A percentile compares a stretch with the other conserved stretches of the same genome.
Evolutionary conservation across 2,113 vertebrate genomes (phyloP).

Genomic region (Protobothrops flavoviridis): DNA sequence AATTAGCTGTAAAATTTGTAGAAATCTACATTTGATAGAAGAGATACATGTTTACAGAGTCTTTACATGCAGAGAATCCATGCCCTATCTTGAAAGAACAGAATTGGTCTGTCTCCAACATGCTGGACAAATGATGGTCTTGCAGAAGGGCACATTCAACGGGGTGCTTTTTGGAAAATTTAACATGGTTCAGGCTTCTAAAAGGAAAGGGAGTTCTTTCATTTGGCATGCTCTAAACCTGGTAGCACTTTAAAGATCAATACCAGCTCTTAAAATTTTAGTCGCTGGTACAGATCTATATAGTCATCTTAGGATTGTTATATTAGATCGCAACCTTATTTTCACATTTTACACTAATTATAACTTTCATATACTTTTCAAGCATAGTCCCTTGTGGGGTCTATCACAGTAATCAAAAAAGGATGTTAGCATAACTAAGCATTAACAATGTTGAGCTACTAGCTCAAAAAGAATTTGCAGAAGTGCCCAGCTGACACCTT

Average conservation of each 20-base stretch:
- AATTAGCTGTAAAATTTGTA: not conserved
- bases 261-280: not conserved
- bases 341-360: not conserved
- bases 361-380: not conserved
- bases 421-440: not conserved
- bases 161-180: not conserved
- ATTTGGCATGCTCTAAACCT: not conserved
- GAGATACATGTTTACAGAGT: not conserved
- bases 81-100: not conserved
- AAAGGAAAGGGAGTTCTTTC: not conserved
- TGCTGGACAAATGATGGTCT: not conserved
- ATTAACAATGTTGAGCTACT: not conserved
- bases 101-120: not conserved
- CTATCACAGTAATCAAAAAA: not conserved
- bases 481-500: not conserved
- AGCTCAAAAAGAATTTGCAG: not conserved
- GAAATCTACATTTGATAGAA: not conserved
- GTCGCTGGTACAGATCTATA: not conserved
- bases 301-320: not conserved
- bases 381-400: not conserved
- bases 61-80: not conserved
- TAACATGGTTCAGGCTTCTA: not conserved
- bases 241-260: not conserved
- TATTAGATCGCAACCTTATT: not conserved
- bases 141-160: not conserved